Evolutionary conservation across 2,888 invertebrate species (phyloP).

Genomic region (Aleiodes testaceus): DNA sequence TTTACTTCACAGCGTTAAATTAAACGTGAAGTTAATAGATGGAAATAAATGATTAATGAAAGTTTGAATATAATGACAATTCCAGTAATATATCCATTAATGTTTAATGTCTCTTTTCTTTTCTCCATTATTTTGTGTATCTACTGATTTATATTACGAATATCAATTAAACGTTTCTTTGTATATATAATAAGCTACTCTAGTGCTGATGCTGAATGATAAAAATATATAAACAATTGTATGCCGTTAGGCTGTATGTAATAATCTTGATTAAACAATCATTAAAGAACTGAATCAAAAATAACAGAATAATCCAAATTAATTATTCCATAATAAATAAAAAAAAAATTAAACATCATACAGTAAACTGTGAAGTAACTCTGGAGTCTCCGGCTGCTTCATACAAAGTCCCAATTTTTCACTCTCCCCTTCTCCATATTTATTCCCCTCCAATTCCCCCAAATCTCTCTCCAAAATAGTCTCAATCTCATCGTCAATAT

Average conservation of each 20-base stretch:
- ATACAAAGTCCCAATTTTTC: constrained; percentile 64
- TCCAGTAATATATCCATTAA: constrained; percentile 39
- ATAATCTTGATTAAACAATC: constrained; percentile 14
- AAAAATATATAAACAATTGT: constrained; percentile 1
- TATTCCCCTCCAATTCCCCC: constrained; percentile 61
- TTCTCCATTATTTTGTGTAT: not conserved
- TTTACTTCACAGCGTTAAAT: not conserved
- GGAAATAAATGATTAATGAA: constrained; percentile 19
- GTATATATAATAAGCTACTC: constrained; percentile 27
- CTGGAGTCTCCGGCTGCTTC: constrained; percentile 68
- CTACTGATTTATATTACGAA: constrained; percentile 33
- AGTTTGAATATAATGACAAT: constrained; percentile 16
- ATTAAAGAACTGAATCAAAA: not conserved
- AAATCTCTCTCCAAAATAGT: constrained; percentile 66
- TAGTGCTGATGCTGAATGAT: constrained; percentile 4
- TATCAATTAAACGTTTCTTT: constrained; percentile 15
- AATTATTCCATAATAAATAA: not conserved
- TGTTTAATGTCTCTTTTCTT: constrained; percentile 22
- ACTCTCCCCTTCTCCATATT: constrained; percentile 52
- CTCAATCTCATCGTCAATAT: constrained; percentile 65
- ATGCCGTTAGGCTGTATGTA: constrained; percentile 18
- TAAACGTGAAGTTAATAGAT: constrained; percentile 24
- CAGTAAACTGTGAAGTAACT: constrained; percentile 65
- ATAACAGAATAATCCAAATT: not conserved
- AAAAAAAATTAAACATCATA: constrained; percentile 57